Evolutionary conservation across 2,888 invertebrate genomes (phyloP), one percentile per base, ranked within the genome.

Genomic region (Ochropleura leucogaster): DNA sequence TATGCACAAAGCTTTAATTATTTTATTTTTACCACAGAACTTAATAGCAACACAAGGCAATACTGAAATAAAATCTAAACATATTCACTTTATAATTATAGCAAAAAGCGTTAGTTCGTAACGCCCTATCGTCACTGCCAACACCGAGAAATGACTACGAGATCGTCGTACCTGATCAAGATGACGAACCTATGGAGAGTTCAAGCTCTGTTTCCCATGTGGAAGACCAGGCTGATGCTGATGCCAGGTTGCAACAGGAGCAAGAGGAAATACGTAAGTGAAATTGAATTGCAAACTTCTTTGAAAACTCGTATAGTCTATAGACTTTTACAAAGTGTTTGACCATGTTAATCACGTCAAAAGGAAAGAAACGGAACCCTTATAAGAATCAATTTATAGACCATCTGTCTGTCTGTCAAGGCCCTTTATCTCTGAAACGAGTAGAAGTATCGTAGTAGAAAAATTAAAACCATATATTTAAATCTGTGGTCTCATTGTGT

Each of bases 71-170:
- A 8, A 40, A 59, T 40, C 16, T 18, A 40, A 8, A 59, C 18
- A 10, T 51, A 18, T 40, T 60, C 20, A 3, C 2, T 12, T 47
- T 67, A 5, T 46, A 6, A 14, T 71, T 0, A 8, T 90, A 97
- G 92, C 83, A 97, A 51, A 98, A 98, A 90, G 97, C 98, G 71
- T 97, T 98, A 72, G 97, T 99, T 42, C 97, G 98, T 62, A 97
- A 97, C 81, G 98, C 98, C 0, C 96, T 99, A 46, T 97, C 98
- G 44, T 96, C 98, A 0, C 96, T 99, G 75, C 99, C 99, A 3
- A 94, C 97, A 2, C 99, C 99, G 0, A 98, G 98, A 87, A 99
- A 99, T 92, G 99, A 99, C 95, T 99, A 99, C 93, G 99, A 99
- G 96, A 99, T 99, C 89, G 99, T 99, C 60, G 98, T 99, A 18